Base-by-base conservation (phyloP, 92 coral and sea anemone genomes). In the Desmophyllum pertusum region DNA sequence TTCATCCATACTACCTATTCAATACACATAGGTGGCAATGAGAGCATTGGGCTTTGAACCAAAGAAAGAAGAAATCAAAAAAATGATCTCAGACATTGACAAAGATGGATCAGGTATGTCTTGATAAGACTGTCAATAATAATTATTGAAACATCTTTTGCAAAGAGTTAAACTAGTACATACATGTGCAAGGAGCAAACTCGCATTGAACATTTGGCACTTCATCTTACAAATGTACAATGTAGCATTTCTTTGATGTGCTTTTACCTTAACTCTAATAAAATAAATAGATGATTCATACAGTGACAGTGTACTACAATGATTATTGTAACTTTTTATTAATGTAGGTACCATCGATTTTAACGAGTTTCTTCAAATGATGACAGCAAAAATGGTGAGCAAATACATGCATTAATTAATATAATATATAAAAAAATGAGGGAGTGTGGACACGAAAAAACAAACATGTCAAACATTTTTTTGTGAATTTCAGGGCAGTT, bases 41-140 rank as follows among this genome's bases (percentile, higher is more conserved):
- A 89, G 99, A 83, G 99, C 99, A 36, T 64, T 96, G 48, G 99
- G 99, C 23, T 96, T 96, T 92, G 99, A 96, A 81, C 99, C 99
- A 36, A 96, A 96, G 89, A 96, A 96, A 80, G 99, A 96, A 85
- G 98, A 96, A 91, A 96, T 96, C 67, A 96, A 96, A 89, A 96
- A 96, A 90, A 96, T 96, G 99, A 96, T 96, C 71, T 94, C 99
- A 1, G 99, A 96, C 73, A 92, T 96, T 64, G 99, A 96, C 81
- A 96, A 96, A 89, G 99, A 96, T 91, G 99, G 99, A 45, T 96
- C 98, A 90, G 99, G 99, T 96, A 84, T 25, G 79, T 27, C 6
- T 33, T 29, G 15, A 13, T 30, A 66, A 50, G 3, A 50, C 18
- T 50, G 18, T 50, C 15, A 50, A 13, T 6, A 50, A 6, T 50